A percentile compares a stretch with the other conserved stretches of the same genome.
phyloP scores from a whole-genome alignment of 1,140 invertebrate species.

The Calephelis virginiensis region DNA sequence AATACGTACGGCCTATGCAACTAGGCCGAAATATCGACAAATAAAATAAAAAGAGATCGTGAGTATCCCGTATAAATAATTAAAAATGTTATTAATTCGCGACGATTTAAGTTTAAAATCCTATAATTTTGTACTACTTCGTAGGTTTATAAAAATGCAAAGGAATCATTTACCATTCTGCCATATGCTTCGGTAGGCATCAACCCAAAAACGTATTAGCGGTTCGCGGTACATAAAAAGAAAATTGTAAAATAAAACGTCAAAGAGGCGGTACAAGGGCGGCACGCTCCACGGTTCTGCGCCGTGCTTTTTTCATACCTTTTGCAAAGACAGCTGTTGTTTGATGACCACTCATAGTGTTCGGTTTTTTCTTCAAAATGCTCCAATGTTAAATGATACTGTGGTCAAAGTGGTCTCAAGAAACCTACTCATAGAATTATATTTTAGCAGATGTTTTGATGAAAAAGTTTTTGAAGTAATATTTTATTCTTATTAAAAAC shows the following conservation, averaged over 20 bases:
- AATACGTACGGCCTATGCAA: too few species aligned
- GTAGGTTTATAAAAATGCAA: too few species aligned
- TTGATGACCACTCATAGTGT: conserved; percentile 65
- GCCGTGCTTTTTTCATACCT: conserved; percentile 48
- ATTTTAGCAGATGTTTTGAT: conserved; percentile 18
- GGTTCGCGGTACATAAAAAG: conserved; percentile 41
- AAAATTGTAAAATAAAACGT: conserved; percentile 51
- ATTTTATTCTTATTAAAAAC: neutral
- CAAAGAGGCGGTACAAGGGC: conserved; percentile 51
- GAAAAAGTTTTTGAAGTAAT: neutral
- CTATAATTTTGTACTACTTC: too few species aligned
- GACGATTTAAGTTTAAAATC: too few species aligned
- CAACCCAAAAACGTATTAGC: conserved; percentile 12
- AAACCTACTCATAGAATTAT: conserved; percentile 23
- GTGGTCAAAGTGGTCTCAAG: conserved; percentile 51
- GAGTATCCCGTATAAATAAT: too few species aligned
- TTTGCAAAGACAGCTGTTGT: conserved; percentile 61
- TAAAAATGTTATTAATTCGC: too few species aligned
- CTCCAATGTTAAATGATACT: conserved; percentile 53
- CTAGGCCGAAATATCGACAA: too few species aligned
- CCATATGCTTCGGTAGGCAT: conserved; percentile 21
- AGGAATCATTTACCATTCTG: neutral
- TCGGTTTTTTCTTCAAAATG: conserved; percentile 45
- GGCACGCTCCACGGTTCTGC: conserved; percentile 61
- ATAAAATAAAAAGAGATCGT: too few species aligned